phyloP scores from a whole-genome alignment of 92 coral and sea anemone genomes.

The Palythoa grandis region DNA sequence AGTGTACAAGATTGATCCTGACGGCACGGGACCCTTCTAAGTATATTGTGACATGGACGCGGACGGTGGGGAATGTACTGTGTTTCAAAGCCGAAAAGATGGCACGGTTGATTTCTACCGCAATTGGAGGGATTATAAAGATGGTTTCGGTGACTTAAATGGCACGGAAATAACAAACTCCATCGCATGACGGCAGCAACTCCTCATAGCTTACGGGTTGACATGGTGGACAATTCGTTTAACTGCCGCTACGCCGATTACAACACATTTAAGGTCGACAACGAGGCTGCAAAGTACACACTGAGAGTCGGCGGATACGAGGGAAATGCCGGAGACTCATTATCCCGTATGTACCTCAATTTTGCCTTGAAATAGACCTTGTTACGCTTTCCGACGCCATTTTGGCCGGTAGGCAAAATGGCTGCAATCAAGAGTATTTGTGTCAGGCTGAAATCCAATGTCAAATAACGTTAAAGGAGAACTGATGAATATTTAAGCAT shows the following conservation, averaged over 20 bases:
- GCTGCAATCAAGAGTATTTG: too few species aligned
- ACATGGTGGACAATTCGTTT: background rate
- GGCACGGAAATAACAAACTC: slow-evolving; percentile 46
- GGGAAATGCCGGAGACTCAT: slow-evolving; percentile 24
- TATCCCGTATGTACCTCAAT: background rate
- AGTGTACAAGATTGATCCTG: too few species aligned
- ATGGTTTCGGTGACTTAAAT: slow-evolving; percentile 47
- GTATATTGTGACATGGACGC: too few species aligned
- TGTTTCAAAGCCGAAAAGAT: background rate
- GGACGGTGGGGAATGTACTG: too few species aligned
- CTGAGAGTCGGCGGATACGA: slow-evolving; percentile 14
- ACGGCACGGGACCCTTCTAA: too few species aligned
- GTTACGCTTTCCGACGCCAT: too few species aligned
- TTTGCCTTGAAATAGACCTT: too few species aligned
- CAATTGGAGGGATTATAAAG: slow-evolving; percentile 34
- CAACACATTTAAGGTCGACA: background rate
- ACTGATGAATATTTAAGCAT: too few species aligned
- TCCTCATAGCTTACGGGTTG: slow-evolving; percentile 9
- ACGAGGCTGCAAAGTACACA: slow-evolving; percentile 16
- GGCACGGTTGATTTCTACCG: slow-evolving; percentile 24
- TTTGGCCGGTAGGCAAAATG: too few species aligned
- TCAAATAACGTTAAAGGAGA: too few species aligned
- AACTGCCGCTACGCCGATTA: slow-evolving; percentile 13
- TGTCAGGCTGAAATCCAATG: too few species aligned
- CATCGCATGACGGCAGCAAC: slow-evolving; percentile 34